A percentile compares a stretch with the other conserved stretches of the same genome.
Conservation (phyloP, 2,797 vertebrate genomes). For the Crocidura indochinensis region DNA sequence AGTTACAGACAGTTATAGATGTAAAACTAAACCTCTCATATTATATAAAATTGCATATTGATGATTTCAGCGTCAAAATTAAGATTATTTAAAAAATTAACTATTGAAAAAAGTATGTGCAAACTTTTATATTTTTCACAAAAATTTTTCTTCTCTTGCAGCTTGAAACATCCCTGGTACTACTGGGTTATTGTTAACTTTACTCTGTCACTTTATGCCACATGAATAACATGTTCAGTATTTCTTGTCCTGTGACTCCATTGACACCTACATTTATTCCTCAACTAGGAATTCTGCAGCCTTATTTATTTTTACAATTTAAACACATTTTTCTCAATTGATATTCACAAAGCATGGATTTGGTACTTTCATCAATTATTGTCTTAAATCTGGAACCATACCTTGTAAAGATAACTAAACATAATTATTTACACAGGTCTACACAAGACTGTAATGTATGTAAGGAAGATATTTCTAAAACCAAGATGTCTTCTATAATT, state of each 20-base stretch:
- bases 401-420: not conserved
- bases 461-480: not conserved
- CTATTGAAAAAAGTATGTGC: not conserved
- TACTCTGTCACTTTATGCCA: not conserved
- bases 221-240: not conserved
- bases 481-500: too few species aligned
- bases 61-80: too few species aligned
- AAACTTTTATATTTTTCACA: not conserved
- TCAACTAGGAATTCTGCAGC: too few species aligned
- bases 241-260: not conserved
- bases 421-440: not conserved
- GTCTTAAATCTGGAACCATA: not conserved
- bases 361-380: too few species aligned
- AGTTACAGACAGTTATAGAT: too few species aligned
- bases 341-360: not conserved
- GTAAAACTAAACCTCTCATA: too few species aligned
- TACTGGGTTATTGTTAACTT: not conserved
- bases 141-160: not conserved
- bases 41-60: too few species aligned
- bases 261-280: too few species aligned
- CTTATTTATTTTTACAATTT: slow-evolving; percentile 22
- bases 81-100: too few species aligned
- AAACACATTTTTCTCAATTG: not conserved
- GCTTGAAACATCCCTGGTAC: not conserved
- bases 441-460: not conserved